These are phyloP conservation scores for Drosophila lacteicornis DNA, from an alignment of 1,140 invertebrate species.

Conservation along the genomic window DNA sequence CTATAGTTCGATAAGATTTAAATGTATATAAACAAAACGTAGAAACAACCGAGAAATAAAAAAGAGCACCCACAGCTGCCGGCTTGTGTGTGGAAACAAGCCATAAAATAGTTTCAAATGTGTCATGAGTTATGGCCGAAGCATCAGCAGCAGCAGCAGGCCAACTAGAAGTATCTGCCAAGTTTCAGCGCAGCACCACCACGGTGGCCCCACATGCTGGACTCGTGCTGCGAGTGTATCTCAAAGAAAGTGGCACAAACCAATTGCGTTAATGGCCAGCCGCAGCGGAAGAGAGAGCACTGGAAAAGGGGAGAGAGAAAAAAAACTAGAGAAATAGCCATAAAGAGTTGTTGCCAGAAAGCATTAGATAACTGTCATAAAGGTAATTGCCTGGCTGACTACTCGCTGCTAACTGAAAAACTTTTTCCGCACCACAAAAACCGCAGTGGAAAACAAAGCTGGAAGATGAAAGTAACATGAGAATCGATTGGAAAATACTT, in stretches of 20 bases:
- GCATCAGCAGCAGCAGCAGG: constrained; percentile 14
- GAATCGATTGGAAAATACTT: constrained; percentile 11
- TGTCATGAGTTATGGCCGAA: constrained; percentile 56
- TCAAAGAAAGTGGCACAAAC: constrained; percentile 67
- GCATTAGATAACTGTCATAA: constrained; percentile 64
- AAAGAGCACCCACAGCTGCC: constrained; percentile 30
- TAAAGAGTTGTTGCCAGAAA: constrained; percentile 10
- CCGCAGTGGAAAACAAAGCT: constrained; percentile 10
- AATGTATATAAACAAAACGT: constrained; percentile 10
- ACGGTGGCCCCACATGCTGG: constrained; percentile 44
- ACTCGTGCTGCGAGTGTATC: constrained; percentile 28
- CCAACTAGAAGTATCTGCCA: constrained; percentile 30
- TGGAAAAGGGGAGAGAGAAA: neutral
- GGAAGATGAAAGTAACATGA: neutral
- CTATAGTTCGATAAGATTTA: constrained; percentile 13
- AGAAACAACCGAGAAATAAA: neutral
- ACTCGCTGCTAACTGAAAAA: constrained; percentile 13
- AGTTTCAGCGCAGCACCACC: constrained; percentile 19
- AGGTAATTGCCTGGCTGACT: constrained; percentile 48
- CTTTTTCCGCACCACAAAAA: constrained; percentile 30
- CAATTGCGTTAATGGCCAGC: constrained; percentile 70
- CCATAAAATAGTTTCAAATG: constrained; percentile 55
- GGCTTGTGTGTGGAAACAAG: constrained; percentile 4
- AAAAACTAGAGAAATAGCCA: constrained; percentile 11
- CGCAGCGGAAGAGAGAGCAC: constrained; percentile 51